phyloP scores from a whole-genome alignment of 1,140 invertebrate species.

The Hylaeus volcanicus region DNA sequence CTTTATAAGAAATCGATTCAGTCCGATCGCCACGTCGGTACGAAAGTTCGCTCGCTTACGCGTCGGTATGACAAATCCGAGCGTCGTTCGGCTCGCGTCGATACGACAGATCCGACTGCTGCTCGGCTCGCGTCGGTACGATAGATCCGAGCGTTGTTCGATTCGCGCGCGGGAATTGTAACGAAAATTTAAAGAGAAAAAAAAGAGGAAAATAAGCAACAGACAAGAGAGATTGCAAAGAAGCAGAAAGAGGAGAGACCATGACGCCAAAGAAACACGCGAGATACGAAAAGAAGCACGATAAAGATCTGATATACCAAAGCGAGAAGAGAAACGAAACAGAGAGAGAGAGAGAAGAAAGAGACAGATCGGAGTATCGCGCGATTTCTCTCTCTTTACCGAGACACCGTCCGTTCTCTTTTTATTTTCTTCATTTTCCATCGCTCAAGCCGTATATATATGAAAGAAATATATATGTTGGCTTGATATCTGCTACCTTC shows the following conservation, averaged over 20 bases:
- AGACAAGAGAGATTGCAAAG: not conserved
- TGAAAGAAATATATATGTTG: not conserved
- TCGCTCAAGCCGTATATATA: not conserved
- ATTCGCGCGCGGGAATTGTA: not conserved
- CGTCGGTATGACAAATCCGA: not conserved
- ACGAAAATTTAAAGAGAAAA: not conserved
- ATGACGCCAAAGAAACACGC: not conserved
- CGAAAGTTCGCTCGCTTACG: not conserved
- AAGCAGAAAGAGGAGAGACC: conserved; percentile 11
- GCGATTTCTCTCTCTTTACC: conserved; percentile 40
- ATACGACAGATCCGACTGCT: too few species aligned
- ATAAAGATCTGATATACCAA: conserved; percentile 12
- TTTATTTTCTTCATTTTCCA: conserved; percentile 31
- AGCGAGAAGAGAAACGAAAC: not conserved
- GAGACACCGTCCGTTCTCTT: conserved; percentile 46
- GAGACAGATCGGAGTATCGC: not conserved
- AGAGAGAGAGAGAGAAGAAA: conserved; percentile 10
- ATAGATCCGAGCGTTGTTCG: conserved; percentile 25
- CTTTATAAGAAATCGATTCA: conserved; percentile 21
- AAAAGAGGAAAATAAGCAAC: conserved; percentile 1
- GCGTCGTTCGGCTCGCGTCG: too few species aligned
- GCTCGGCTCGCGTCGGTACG: conserved; percentile 26
- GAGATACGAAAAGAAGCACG: not conserved
- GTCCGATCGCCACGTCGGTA: not conserved
- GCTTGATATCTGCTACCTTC: conserved; percentile 33